Percentiles rank a stretch among this genome's conserved stretches.
Evolutionary conservation across 2,113 vertebrate species (phyloP).

Genomic region (Cephalopterus ornatus): DNA sequence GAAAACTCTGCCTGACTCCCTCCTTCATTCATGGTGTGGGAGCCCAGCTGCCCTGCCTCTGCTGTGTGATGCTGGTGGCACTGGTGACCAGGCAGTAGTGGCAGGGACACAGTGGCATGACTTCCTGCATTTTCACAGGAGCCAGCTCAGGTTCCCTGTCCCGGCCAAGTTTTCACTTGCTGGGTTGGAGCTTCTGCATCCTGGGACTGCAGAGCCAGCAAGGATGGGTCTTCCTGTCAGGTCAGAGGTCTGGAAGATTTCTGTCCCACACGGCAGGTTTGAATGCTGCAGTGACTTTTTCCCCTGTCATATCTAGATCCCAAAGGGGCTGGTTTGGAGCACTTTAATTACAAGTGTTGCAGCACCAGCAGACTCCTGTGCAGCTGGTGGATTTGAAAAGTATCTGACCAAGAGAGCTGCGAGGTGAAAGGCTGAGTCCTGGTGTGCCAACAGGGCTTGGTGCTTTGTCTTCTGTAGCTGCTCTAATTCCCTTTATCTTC

Average conservation of each 20-base stretch:
- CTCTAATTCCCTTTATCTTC: background rate
- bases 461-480: background rate
- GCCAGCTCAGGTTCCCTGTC: background rate
- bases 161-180: accelerated
- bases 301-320: background rate
- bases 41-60: background rate
- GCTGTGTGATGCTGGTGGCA: background rate
- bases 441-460: background rate
- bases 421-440: background rate
- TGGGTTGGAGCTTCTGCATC: background rate
- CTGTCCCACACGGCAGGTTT: background rate
- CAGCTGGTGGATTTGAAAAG: background rate
- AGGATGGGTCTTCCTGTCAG: background rate
- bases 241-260: background rate
- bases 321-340: background rate
- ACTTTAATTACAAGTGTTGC: background rate
- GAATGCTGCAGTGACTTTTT: background rate
- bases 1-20: background rate
- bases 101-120: background rate
- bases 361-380: background rate
- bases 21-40: background rate
- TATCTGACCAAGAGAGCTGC: background rate
- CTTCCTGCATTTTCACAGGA: background rate
- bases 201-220: background rate
- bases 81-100: background rate